These are phyloP conservation scores for Girardinus metallicus DNA, from an alignment of 2,797 vertebrate genomes.

Conservation along the genomic window DNA sequence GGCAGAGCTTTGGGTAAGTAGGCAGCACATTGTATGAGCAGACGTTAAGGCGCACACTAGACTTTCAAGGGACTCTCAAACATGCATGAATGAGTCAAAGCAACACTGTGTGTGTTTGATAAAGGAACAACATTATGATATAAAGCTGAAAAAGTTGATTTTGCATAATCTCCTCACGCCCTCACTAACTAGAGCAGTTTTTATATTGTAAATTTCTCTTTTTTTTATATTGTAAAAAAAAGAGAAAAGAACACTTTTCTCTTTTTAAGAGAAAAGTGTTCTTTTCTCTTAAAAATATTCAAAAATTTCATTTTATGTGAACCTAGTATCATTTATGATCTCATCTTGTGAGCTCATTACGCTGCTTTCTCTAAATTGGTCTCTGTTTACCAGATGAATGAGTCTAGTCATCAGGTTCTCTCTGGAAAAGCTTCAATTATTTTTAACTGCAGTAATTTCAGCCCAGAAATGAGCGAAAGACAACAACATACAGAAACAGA, in stretches of 20 bases:
- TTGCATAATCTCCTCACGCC: no score
- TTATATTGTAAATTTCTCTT: background rate
- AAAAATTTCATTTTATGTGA: background rate
- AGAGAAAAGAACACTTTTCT: no score
- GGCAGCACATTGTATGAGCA: no score
- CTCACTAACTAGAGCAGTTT: background rate
- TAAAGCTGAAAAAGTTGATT: no score
- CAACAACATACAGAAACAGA: background rate
- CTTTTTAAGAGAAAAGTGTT: no score
- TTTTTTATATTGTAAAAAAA: no score
- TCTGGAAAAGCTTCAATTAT: constrained; percentile 30
- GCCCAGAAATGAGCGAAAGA: background rate
- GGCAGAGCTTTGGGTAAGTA: no score
- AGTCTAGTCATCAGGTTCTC: constrained; percentile 32
- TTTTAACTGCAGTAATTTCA: constrained; percentile 21
- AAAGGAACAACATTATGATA: no score
- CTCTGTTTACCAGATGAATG: constrained; percentile 37
- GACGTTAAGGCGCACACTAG: no score
- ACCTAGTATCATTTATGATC: background rate
- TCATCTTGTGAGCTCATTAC: constrained; percentile 2
- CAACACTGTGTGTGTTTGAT: no score
- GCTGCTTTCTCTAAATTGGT: constrained; percentile 36
- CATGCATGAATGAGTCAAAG: no score
- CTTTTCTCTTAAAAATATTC: background rate
- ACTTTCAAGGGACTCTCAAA: no score